Evolutionary conservation across 2,113 vertebrate genomes (phyloP), one percentile per base, ranked within the genome.

Genomic region (Origma solitaria): DNA sequence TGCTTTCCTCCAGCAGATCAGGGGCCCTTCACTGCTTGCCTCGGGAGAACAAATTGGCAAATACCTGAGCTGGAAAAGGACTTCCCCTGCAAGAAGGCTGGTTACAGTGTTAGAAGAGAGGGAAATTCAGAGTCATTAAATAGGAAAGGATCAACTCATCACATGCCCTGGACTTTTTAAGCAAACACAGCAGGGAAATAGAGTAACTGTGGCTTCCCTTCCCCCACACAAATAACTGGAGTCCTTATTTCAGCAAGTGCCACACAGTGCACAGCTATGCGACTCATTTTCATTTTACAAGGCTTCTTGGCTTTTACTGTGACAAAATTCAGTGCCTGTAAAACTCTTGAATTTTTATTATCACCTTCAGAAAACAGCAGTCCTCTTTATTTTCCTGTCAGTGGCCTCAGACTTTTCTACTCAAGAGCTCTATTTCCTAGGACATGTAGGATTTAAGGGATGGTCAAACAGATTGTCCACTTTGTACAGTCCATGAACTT

Each of bases 61-160:
- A 79, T 23, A 77, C 37, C 56, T 91, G 94, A 87, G 77, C 50
- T 87, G 79, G 81, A 95, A 86, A 72, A 12, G 30, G 64, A 77
- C 30, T 88, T 53, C 31, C 15, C 33, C 35, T 64, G 31, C 40
- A 60, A 94, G 22, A 30, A 35, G 27, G 8, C 73, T 49, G 31
- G 65, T 92, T 92, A 60, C 58, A n/a, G 40, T 42, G 66, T 89
- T 62, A 68, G 50, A 54, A 35, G 40, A 94, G 81, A 87, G 70
- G 65, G 60, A 77, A 95, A 96, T 93, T 95, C 60, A 40, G 71
- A 81, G 72, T 94, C 92, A 71, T 96, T 97, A 96, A 96, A 73
- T 77, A 85, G 66, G 66, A 88, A 50, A 78, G 56, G 64, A 83
- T 79, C 45, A 57, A 85, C 73, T 90, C 85, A 50, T 94, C 86